Percentiles rank a stretch among this genome's conserved stretches.
These are phyloP conservation scores for Silurus glanis DNA, from an alignment of 2,113 vertebrate genomes.

Conservation along the genomic window DNA sequence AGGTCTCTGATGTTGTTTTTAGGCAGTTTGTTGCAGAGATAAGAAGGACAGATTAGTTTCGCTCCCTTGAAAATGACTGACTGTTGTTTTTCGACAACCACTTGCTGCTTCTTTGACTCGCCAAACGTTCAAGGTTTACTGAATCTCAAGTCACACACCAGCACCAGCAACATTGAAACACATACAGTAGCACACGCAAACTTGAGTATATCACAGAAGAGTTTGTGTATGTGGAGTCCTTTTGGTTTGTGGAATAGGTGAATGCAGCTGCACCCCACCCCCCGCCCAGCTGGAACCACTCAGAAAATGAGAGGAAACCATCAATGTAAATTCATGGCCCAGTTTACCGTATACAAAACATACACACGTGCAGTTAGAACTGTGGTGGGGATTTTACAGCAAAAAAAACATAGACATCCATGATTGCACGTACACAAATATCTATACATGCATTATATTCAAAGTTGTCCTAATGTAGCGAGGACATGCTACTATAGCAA, in stretches of 20 bases:
- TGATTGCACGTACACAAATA: conserved; percentile 17
- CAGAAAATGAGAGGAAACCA: conserved; percentile 40
- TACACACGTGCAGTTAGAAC: background rate
- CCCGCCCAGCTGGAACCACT: background rate
- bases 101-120: background rate
- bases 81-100: background rate
- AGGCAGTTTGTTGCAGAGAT: conserved; percentile 66
- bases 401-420: background rate
- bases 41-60: conserved; percentile 59
- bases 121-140: background rate
- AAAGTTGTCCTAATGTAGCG: background rate
- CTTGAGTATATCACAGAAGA: background rate
- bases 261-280: background rate
- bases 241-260: background rate
- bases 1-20: conserved; percentile 69
- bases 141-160: background rate
- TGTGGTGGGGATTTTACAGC: conserved; percentile 14
- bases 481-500: conserved; percentile 8
- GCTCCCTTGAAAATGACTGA: conserved; percentile 28
- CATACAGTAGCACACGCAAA: background rate
- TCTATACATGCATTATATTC: background rate
- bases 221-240: conserved; percentile 5
- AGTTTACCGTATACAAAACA: conserved; percentile 6
- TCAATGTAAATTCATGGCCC: conserved; percentile 20
- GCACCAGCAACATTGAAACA: background rate